Percentiles rank a stretch among this genome's conserved stretches.
phyloP scores from a whole-genome alignment of 1,140 invertebrate genomes.

The Episyrphus balteatus region DNA sequence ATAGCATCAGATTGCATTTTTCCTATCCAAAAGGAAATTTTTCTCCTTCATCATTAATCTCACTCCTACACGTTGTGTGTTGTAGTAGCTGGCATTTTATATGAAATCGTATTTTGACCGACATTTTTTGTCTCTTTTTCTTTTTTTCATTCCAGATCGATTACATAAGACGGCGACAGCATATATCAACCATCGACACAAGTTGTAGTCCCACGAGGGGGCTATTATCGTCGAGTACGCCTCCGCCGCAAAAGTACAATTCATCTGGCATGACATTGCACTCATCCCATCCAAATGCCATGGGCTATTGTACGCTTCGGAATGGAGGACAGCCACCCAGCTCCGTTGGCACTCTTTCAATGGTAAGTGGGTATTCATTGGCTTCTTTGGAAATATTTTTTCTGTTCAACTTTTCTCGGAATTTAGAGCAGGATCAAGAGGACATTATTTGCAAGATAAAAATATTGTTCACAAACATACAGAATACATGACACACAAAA shows the following conservation, averaged over 20 bases:
- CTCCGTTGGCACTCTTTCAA: slow-evolving; percentile 19
- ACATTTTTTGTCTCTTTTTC: neutral
- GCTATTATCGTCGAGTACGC: slow-evolving; percentile 41
- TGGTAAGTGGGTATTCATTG: slow-evolving; percentile 13
- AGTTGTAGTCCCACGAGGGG: slow-evolving; percentile 48
- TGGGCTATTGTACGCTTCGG: slow-evolving; percentile 58
- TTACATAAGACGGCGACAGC: slow-evolving; percentile 53
- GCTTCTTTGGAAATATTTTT: too few species aligned
- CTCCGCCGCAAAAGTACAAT: slow-evolving; percentile 28
- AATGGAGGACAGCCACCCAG: slow-evolving; percentile 50
- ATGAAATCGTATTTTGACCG: too few species aligned
- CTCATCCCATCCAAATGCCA: slow-evolving; percentile 38
- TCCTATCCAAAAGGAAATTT: too few species aligned
- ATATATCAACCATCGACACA: slow-evolving; percentile 68
- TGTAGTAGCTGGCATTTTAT: too few species aligned
- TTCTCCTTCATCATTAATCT: too few species aligned
- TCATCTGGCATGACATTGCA: slow-evolving; percentile 27
- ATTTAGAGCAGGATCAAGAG: too few species aligned
- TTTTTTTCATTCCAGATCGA: slow-evolving; percentile 36
- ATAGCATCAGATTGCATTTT: too few species aligned
- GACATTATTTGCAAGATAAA: too few species aligned
- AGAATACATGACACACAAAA: neutral
- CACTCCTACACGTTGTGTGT: too few species aligned
- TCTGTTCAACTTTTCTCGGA: too few species aligned
- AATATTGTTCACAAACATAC: neutral